Base-by-base conservation (phyloP, 2,888 invertebrate genomes). In the Acronicta psi region DNA sequence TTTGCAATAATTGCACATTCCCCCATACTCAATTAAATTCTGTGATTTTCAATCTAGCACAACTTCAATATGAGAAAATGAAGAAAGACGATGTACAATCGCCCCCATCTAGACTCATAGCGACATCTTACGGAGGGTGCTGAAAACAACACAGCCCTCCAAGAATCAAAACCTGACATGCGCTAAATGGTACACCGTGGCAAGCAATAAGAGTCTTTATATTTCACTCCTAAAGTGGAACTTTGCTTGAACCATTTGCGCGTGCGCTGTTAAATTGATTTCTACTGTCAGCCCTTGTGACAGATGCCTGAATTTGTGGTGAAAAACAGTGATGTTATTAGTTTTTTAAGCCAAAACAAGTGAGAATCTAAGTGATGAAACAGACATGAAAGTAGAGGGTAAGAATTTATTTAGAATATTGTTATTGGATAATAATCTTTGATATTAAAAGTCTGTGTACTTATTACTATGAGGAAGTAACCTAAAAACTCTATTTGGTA, bases 251-350 rank as follows among this genome's bases (percentile, higher is more conserved):
- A 20, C 1, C 5, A 4, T 65, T 67, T 65, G 85, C 93, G 92
- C 93, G 38, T 91, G 93, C 93, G 93, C 86, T 72, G 69, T 86
- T 70, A 74, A 79, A 92, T 92, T 82, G 92, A 93, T 92, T 91
- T 86, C 77, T 81, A 66, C 67, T 85, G 85, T 83, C 86, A 84
- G 69, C 61, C 70, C 73, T 68, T 88, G 87, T 88, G 87, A 87
- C 86, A 86, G 83, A 62, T 67, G 65, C 57, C 52, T 66, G 51
- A 63, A 75, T 64, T 60, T 59, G 50, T 46, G 29, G 60, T 67
- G 53, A 59, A 55, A 67, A 50, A 68, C 43, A 55, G 66, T 76
- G 59, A 66, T 64, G 66, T 72, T 62, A 59, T 73, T 61, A 69
- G 56, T 73, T 71, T 75, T 69, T 72, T 66, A 79, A 73, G 77